Conservation (phyloP, 2,888 invertebrate species). For the Lathronympha strigana region DNA sequence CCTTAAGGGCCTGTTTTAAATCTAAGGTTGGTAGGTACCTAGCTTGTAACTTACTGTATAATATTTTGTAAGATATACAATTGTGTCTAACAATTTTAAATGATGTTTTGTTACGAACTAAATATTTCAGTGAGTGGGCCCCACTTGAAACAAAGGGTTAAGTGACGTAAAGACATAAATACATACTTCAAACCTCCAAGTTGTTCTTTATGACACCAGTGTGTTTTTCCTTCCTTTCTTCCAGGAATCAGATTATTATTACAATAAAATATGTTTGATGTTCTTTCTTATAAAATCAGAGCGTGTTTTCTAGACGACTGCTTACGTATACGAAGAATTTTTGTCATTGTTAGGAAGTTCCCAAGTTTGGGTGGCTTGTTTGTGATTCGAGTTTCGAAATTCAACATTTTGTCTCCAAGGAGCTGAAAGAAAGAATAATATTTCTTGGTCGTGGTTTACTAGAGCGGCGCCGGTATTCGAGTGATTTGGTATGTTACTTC, state of each 20-base stretch:
- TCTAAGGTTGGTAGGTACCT: too few species aligned
- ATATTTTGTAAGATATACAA: too few species aligned
- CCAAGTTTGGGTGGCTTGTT: constrained; percentile 17
- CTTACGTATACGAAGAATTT: constrained; percentile 15
- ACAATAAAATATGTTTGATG: constrained; percentile 11
- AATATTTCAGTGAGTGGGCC: too few species aligned
- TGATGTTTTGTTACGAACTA: too few species aligned
- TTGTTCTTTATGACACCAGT: neutral
- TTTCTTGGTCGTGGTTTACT: neutral
- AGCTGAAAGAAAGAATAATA: constrained; percentile 12
- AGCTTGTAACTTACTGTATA: too few species aligned
- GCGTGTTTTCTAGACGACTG: constrained; percentile 21
- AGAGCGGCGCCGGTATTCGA: too few species aligned
- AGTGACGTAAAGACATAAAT: neutral
- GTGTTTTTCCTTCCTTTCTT: neutral
- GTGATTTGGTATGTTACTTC: too few species aligned
- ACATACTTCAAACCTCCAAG: neutral
- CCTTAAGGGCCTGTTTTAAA: too few species aligned
- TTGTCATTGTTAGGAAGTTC: constrained; percentile 25
- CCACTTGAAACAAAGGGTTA: too few species aligned
- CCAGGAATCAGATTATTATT: constrained; percentile 13
- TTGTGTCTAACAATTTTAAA: too few species aligned
- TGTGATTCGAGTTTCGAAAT: constrained; percentile 11
- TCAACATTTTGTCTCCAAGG: constrained; percentile 9
- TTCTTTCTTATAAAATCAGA: constrained; percentile 18